A percentile compares a stretch with the other conserved stretches of the same genome.
These are phyloP conservation scores for Drosophila setifemur DNA, from an alignment of 1,140 invertebrate genomes.

Conservation along the genomic window DNA sequence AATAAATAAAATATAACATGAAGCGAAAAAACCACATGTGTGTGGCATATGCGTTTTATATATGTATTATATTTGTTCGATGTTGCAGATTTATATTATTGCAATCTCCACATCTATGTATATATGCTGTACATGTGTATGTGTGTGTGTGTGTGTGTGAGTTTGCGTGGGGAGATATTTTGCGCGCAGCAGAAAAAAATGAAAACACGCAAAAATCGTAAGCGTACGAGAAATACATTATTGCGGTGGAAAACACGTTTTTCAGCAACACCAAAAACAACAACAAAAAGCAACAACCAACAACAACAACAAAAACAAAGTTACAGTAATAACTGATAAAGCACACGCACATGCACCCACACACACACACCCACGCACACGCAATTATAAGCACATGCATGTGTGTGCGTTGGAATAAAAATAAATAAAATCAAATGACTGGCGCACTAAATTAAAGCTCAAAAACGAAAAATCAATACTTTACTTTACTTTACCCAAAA, in stretches of 20 bases:
- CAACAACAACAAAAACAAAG: background rate
- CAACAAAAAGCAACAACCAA: slow-evolving; percentile 29
- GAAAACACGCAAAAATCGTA: slow-evolving; percentile 16
- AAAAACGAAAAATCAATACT: slow-evolving; percentile 76
- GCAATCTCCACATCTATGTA: too few species aligned
- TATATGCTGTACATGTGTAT: too few species aligned
- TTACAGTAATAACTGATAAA: slow-evolving; percentile 33
- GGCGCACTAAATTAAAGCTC: slow-evolving; percentile 75
- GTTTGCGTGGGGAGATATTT: slow-evolving; percentile 12
- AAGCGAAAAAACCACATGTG: slow-evolving; percentile 33
- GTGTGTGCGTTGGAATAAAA: background rate
- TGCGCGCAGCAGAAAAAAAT: background rate
- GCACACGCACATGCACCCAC: slow-evolving; percentile 16
- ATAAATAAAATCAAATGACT: slow-evolving; percentile 21
- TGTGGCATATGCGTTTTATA: slow-evolving; percentile 50
- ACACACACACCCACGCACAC: background rate
- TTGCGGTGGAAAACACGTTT: slow-evolving; percentile 63
- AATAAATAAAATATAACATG: background rate
- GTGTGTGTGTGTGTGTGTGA: slow-evolving; percentile 1
- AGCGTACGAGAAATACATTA: slow-evolving; percentile 62
- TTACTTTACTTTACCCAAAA: slow-evolving; percentile 57
- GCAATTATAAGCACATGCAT: background rate
- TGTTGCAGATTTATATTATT: slow-evolving; percentile 3
- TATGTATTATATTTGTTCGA: background rate
- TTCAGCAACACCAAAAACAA: slow-evolving; percentile 38